Percentiles rank a stretch among this genome's conserved stretches.
These are phyloP conservation scores for Ophion ventricosus DNA, from an alignment of 2,888 invertebrate species.

Conservation along the genomic window DNA sequence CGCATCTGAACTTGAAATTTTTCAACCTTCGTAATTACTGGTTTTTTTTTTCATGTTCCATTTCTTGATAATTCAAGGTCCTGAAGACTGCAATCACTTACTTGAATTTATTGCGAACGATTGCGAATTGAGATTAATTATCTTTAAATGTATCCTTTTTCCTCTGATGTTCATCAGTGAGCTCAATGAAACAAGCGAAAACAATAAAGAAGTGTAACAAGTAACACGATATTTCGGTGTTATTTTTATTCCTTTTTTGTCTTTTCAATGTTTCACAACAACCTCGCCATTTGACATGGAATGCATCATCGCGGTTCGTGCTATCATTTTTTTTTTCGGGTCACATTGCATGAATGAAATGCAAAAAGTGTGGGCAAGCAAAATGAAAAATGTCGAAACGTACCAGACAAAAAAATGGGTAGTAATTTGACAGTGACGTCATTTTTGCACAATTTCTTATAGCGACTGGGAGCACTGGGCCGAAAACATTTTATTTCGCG, in stretches of 20 bases:
- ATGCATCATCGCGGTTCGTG: not conserved
- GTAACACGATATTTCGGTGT: not conserved
- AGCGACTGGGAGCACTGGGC: no score
- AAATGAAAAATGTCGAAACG: not conserved
- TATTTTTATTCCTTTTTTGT: not conserved
- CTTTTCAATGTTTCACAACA: not conserved
- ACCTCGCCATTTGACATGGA: not conserved
- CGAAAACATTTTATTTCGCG: no score
- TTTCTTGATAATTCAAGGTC: slow-evolving; percentile 64
- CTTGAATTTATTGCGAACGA: slow-evolving; percentile 72
- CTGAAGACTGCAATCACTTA: slow-evolving; percentile 72
- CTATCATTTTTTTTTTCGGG: not conserved
- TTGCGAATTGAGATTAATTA: slow-evolving; percentile 50
- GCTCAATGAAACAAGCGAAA: not conserved
- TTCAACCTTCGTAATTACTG: not conserved
- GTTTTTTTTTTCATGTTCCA: slow-evolving; percentile 6
- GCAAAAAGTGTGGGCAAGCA: not conserved
- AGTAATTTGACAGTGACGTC: no score
- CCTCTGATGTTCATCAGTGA: not conserved
- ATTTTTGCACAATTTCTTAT: no score
- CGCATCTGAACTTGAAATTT: not conserved
- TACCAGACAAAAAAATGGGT: not conserved
- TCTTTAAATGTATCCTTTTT: not conserved
- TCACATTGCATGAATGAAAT: not conserved
- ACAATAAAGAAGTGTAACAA: no score